Evolutionary conservation across 2,888 invertebrate genomes (phyloP).

Genomic region (Limnephilus lunatus): DNA sequence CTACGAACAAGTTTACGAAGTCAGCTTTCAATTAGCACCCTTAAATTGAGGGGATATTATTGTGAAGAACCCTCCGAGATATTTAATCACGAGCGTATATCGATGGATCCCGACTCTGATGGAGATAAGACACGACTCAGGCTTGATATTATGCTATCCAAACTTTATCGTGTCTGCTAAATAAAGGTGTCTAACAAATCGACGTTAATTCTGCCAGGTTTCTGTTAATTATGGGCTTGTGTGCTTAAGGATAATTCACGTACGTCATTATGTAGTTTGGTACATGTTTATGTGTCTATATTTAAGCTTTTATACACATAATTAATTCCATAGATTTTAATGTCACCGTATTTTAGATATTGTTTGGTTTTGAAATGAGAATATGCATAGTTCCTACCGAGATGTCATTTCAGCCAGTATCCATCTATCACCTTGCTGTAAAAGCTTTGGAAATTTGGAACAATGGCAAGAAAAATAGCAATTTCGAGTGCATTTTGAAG

Average conservation of each 20-base stretch:
- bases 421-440: too few species aligned
- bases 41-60: neutral
- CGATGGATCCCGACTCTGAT: neutral
- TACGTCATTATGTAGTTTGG: neutral
- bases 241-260: neutral
- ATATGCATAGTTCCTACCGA: too few species aligned
- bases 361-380: too few species aligned
- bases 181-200: neutral
- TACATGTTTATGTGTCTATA: neutral
- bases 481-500: too few species aligned
- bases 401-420: too few species aligned
- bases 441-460: too few species aligned
- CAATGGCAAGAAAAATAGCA: too few species aligned
- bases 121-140: neutral
- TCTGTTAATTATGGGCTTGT: neutral
- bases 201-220: neutral
- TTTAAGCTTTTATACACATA: neutral
- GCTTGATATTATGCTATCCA: neutral
- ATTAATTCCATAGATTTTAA: neutral
- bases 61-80: neutral
- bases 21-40: neutral
- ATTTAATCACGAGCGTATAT: neutral
- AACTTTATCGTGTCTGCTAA: neutral
- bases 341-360: too few species aligned
- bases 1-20: neutral